Evolutionary conservation across 2,797 vertebrate genomes (phyloP).

Genomic region (Falco concolor): DNA sequence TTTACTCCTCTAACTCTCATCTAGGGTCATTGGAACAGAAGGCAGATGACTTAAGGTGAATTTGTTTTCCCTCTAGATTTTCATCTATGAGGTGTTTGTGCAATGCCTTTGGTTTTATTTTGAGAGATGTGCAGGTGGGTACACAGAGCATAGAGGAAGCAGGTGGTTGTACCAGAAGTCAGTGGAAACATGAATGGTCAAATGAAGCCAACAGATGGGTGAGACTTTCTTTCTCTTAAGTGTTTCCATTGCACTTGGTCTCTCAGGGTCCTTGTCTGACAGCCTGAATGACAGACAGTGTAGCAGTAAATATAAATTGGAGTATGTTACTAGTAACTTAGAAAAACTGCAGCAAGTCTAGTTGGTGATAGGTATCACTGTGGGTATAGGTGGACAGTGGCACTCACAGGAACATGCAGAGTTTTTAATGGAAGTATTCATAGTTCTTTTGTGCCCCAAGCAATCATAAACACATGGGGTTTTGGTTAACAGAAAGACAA

Average conservation of each 20-base stretch:
- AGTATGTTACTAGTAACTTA: background rate
- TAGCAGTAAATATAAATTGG: background rate
- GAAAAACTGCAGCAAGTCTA: background rate
- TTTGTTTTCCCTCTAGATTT: background rate
- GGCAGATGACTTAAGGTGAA: background rate
- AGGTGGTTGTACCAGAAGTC: background rate
- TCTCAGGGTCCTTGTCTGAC: background rate
- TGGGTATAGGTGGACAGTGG: background rate
- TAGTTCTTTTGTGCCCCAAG: background rate
- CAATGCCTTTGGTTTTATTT: background rate
- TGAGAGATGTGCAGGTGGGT: background rate
- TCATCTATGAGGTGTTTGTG: background rate
- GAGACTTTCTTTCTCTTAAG: background rate
- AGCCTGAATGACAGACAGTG: too few relatives aligned
- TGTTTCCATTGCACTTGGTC: background rate
- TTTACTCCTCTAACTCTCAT: background rate
- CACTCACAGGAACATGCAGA: background rate
- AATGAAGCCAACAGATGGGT: background rate
- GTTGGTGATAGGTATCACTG: background rate
- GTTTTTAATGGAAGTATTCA: background rate
- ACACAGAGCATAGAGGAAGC: background rate
- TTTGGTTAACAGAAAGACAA: background rate
- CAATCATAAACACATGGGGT: fast-evolving
- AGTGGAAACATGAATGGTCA: background rate
- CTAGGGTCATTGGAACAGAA: background rate